Evolutionary conservation across 2,113 vertebrate species (phyloP), one percentile per base, ranked within the genome.

Genomic region (Columba livia): DNA sequence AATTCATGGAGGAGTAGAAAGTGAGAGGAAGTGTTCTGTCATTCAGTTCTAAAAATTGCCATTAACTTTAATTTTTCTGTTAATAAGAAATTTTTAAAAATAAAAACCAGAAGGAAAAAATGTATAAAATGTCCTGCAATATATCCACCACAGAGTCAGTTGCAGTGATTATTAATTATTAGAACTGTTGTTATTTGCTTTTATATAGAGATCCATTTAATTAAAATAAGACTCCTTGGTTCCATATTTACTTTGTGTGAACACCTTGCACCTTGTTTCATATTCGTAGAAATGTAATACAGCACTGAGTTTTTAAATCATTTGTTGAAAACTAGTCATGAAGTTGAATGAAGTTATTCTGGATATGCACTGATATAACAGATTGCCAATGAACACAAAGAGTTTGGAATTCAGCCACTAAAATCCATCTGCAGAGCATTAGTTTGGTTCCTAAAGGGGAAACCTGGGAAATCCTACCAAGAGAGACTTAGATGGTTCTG

Each of bases 351-450:
- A 88, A 91, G 44, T 82, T 91, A 69, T 74, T 94, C 60, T 90
- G 71, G 31, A 17, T 78, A 53, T 83, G 77, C 29, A 14, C n/a
- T 38, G 54, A 73, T 91, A 79, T 13, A 79, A 85, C 18, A 40
- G 58, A 61, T 64, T 92, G 53, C 74, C 66, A 82, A 8, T 17
- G 62, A 88, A 93, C 71, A 88, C 58, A 94, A 70, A 89, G 54
- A 74, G 14, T 11, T 91, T 95, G 93, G 67, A 91, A 88, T 85
- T 56, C 12, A 79, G 91, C 71, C 91, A 88, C n/a, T 74, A 60
- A 88, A 91, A 93, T 94, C 47, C 89, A 86, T 91, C 79, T 95
- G 91, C 51, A 88, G 47, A 83, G 20, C 67, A 88, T 85, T 96
- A 88, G 80, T 96, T 88, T 90, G 26, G 48, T 53, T 89, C 56